Evolutionary conservation across 2,113 vertebrate genomes (phyloP), one percentile per base, ranked within the genome.

Genomic region (Empidonax traillii): DNA sequence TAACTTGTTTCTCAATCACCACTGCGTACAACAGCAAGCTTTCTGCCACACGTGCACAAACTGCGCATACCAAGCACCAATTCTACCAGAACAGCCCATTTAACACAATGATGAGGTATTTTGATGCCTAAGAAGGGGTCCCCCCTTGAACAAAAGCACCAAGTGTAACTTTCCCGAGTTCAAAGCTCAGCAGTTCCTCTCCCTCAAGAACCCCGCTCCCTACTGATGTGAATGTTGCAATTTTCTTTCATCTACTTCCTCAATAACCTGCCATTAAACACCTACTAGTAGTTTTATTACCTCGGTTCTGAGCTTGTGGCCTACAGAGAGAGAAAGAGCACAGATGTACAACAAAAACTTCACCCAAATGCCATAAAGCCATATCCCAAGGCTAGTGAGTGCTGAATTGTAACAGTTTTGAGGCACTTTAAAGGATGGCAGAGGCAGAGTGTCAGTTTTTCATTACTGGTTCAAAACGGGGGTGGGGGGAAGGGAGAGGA

Each of bases 251-350:
- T 97, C 96, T 96, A 78, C 97, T 97, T 98, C 97, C 93, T 97
- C 94, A 98, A 94, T 97, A 97, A 97, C 95, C 97, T 96, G 86
- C 89, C 97, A 98, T 98, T 98, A 97, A 98, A 98, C 96, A 97
- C 97, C 97, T 97, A 97, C 97, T 81, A 97, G 91, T 96, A 96
- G 95, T 95, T 98, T 98, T 97, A 98, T 97, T 96, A 94, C 96
- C 73, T 92, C 44, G 61, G 93, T 96, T 90, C 94, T 75, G 91
- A 95, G 76, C 93, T 94, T 77, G 74, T 8, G 31, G 83, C 96
- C 93, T 93, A 78, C 82, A 90, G 94, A 96, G 87, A 90, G 80
- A 79, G 81, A 90, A 82, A 39, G 78, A 93, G 79, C 93, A 87
- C 95, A 93, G 83, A 94, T 77, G 79, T 66, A 82, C 89, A 84